Evolutionary conservation across 2,797 vertebrate species (phyloP), one percentile per base, ranked within the genome.

Genomic region (Nyctibius grandis): DNA sequence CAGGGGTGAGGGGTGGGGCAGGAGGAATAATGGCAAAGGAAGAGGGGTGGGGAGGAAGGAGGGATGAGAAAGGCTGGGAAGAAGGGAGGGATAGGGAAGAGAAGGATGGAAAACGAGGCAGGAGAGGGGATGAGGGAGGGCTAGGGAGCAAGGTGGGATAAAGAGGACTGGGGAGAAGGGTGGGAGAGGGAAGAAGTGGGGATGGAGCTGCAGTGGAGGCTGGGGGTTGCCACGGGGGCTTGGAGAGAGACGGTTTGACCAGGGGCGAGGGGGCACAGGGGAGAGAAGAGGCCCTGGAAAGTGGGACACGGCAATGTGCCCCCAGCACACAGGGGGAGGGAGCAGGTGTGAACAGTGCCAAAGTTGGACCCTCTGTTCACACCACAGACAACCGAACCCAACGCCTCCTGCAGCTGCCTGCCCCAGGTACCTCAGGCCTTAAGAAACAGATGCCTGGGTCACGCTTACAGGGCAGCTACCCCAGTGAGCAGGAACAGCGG

Each of bases 171-270:
- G 6, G 26, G 13, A 69, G 42, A 28, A 65, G 61, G 8, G 25
- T 13, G 8, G 48, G 21, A 77, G 5, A 5, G 36, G 20, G 3
- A 56, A 44, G 16, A 50, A 69, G 8, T 0, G 2, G 1, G 20
- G 28, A 34, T 26, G 15, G 67, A 75, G 26, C 22, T 34, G 26
- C 31, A 8, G 2, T 38, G 31, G 13, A 8, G 48, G 7, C 9
- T 33, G 31, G 0, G 5, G 34, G 2, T 7, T 54, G 11, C 21
- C 34, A 38, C 0, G 4, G 25, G 8, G 7, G 3, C 28, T 45
- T 25, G 22, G 26, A 25, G 14, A 61, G 12, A n/a, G 4, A n/a
- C n/a, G 4, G 2, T 50, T 26, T 0, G 1, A 11, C 8, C 6
- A 6, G 9, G 17, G 28, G 7, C 0, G 1, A 29, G n/a, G 15